A percentile compares a stretch with the other conserved stretches of the same genome.
Evolutionary conservation across 2,888 invertebrate genomes (phyloP).

Genomic region (Congeria kusceri): DNA sequence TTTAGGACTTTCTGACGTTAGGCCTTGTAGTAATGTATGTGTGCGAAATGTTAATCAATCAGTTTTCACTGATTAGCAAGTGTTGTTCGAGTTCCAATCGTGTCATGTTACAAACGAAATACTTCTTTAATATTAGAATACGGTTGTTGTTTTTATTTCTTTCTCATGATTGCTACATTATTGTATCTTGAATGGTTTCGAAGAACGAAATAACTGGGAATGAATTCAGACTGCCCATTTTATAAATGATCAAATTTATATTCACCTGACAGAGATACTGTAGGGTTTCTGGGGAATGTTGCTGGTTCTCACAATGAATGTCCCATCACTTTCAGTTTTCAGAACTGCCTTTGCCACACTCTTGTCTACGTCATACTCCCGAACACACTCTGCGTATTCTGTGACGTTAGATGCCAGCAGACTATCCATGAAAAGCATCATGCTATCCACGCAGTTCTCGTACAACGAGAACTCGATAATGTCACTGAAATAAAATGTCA

Average conservation of each 20-base stretch:
- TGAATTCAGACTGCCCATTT: neutral
- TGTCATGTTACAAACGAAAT: no score
- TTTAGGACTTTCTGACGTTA: no score
- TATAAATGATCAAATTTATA: neutral
- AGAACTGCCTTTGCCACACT: slow-evolving; percentile 3
- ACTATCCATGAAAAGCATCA: neutral
- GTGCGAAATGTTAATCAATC: no score
- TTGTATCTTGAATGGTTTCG: no score
- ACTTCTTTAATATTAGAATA: no score
- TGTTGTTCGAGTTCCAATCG: no score
- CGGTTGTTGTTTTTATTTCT: no score
- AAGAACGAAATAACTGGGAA: no score
- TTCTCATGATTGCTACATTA: no score
- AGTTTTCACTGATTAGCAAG: no score
- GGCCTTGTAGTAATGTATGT: no score
- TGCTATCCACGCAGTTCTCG: neutral
- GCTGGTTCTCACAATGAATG: slow-evolving; percentile 30
- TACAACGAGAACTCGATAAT: slow-evolving; percentile 1
- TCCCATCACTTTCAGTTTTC: slow-evolving; percentile 5
- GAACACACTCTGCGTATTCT: no score
- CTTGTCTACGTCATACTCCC: neutral
- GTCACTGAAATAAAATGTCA: neutral
- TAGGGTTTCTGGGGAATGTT: slow-evolving; percentile 22
- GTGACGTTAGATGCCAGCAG: neutral
- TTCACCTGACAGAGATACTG: slow-evolving; percentile 35